These are phyloP conservation scores for Onthophagus sagittarius DNA, from an alignment of 2,888 invertebrate genomes.

Conservation along the genomic window DNA sequence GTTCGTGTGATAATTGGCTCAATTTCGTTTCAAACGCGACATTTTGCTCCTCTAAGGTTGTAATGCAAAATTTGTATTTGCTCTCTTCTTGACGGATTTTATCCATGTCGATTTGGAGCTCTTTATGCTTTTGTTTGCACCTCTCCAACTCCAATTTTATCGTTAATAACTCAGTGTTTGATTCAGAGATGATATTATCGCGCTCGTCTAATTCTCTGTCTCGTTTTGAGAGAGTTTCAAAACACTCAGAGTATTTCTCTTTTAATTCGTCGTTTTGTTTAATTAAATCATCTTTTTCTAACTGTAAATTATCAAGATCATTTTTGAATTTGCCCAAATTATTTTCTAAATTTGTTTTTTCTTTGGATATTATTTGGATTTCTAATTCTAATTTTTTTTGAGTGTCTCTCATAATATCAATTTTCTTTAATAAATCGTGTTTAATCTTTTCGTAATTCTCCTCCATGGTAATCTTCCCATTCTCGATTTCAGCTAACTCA, in stretches of 20 bases:
- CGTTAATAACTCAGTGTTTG: slow-evolving; percentile 22
- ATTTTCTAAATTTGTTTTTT: slow-evolving; percentile 16
- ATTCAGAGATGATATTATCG: slow-evolving; percentile 19
- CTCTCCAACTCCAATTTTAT: slow-evolving; percentile 24
- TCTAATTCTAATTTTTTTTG: slow-evolving; percentile 26
- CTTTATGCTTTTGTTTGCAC: slow-evolving; percentile 20
- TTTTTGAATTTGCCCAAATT: slow-evolving; percentile 14
- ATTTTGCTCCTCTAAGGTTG: slow-evolving; percentile 20
- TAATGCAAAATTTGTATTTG: slow-evolving; percentile 21
- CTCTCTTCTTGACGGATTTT: slow-evolving; percentile 15
- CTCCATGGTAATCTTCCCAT: slow-evolving; percentile 14
- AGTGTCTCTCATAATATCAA: slow-evolving; percentile 21
- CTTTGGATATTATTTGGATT: slow-evolving; percentile 15
- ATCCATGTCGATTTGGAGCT: slow-evolving; percentile 13
- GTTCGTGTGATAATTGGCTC: slow-evolving; percentile 27
- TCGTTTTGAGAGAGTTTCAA: slow-evolving; percentile 16
- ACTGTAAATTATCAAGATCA: slow-evolving; percentile 21
- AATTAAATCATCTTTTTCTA: slow-evolving; percentile 23
- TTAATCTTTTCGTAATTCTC: slow-evolving; percentile 19
- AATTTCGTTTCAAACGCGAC: slow-evolving; percentile 25
- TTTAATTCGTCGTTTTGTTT: slow-evolving; percentile 18
- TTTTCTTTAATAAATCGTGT: slow-evolving; percentile 19
- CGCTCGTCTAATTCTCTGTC: slow-evolving; percentile 23
- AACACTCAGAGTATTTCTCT: slow-evolving; percentile 7
- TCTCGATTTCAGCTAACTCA: slow-evolving; percentile 16